phyloP scores from a whole-genome alignment of 2,888 invertebrate species.

The Tinea pellionella region DNA sequence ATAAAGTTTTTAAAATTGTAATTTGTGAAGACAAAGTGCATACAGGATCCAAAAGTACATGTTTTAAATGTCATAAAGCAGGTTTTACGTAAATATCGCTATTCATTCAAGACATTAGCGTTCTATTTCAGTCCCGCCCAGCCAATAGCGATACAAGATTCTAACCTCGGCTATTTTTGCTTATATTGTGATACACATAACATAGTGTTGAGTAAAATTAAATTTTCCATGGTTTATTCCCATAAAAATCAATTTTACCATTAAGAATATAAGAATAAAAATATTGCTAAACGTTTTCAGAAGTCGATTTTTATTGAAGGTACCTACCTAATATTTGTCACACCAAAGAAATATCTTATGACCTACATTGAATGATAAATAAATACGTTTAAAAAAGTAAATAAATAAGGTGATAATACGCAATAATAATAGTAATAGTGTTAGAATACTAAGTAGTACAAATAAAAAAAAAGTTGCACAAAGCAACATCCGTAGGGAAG shows the following conservation, averaged over 20 bases:
- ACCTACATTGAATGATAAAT: no score
- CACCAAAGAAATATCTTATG: no score
- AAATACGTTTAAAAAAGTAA: not conserved
- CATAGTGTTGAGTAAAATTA: not conserved
- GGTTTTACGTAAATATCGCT: slow-evolving; percentile 14
- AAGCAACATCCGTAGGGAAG: slow-evolving; percentile 17
- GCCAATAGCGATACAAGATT: slow-evolving; percentile 34
- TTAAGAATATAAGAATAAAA: no score
- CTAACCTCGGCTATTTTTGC: slow-evolving; percentile 46
- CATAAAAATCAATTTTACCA: not conserved
- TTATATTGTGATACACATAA: slow-evolving; percentile 23
- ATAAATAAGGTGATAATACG: not conserved
- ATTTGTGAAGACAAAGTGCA: no score
- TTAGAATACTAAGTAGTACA: slow-evolving; percentile 11
- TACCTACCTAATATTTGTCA: no score
- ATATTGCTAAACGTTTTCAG: no score
- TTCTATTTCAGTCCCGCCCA: slow-evolving; percentile 42
- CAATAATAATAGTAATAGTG: not conserved
- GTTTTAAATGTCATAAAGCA: not conserved
- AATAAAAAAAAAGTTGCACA: slow-evolving; percentile 17
- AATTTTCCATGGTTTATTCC: not conserved
- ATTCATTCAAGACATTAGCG: slow-evolving; percentile 25
- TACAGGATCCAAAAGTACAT: not conserved
- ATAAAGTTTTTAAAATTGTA: no score
- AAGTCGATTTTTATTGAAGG: no score